Base-by-base conservation (phyloP, 2,888 invertebrate genomes). In the Monopis laevigella region DNA sequence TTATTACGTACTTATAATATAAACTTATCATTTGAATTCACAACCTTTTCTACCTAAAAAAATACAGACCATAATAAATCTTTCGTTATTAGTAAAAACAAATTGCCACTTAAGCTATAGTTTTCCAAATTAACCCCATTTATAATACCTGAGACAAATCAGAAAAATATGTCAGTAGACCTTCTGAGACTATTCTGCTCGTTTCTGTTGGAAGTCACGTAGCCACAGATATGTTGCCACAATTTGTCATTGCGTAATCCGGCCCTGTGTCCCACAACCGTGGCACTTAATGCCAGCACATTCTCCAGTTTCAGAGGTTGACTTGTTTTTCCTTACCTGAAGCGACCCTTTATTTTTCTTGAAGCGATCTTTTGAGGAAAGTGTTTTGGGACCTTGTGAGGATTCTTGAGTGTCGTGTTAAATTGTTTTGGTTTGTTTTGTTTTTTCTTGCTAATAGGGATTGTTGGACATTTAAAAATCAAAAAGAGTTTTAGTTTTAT, bases 171-270 rank as follows among this genome's bases (percentile, higher is more conserved):
- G 46, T 44, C 42, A 40, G 28, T 49, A 51, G 49, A 49, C 52
- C 53, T 46, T 44, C 42, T 28, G 28, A 16, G 36, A 36, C 19
- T 6, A 43, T 30, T 43, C 39, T 42, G 45, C 19, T 40, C 40
- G 39, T 28, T 28, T 40, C 4, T n/a, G n/a, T n/a, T 16, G 17
- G 10, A 38, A 55, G 65, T 66, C 75, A 74, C 75, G 75, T 75
- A 63, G 50, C 18, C 50, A 58, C 54, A 58, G 60, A 69, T 57
- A 64, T n/a, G n/a, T 59, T 53, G 48, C 50, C 56, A 57, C 59
- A 52, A 67, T 71, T 57, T 54, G 59, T 73, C 71, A 63, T 53
- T 45, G 38, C 51, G 49, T 56, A 65, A 67, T 68, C 57, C 73
- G 64, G 59, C 65, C 59, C 75, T 74, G 72, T 50, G 32, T 32